Percentiles rank a stretch among this genome's conserved stretches.
Evolutionary conservation across 1,140 invertebrate genomes (phyloP).

Genomic region (Lepidurus couesii): DNA sequence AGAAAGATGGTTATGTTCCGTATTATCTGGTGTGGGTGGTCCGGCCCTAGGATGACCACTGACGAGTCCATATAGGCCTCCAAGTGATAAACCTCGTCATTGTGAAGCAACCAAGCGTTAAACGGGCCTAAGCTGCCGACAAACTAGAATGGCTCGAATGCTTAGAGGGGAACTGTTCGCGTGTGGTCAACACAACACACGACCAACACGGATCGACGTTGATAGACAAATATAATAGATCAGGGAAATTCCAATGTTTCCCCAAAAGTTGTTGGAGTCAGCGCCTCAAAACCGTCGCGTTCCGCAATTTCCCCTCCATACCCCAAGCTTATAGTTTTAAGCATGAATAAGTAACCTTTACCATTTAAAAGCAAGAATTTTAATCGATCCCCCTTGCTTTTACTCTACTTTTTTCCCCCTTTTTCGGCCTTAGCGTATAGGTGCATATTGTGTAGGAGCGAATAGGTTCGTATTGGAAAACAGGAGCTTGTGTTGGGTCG

Average conservation of each 20-base stretch:
- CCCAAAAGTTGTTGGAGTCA: not conserved
- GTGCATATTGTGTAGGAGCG: too few species aligned
- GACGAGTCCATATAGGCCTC: conserved; percentile 6
- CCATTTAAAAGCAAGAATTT: not conserved
- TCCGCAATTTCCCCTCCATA: not conserved
- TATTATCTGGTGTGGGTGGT: conserved; percentile 10
- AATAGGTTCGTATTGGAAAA: not conserved
- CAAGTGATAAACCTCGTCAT: conserved; percentile 16
- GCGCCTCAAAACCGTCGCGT: not conserved
- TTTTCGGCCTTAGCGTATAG: not conserved
- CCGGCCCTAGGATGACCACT: conserved; percentile 2
- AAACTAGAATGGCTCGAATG: not conserved
- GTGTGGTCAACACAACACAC: conserved; percentile 14
- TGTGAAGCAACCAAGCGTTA: conserved; percentile 6
- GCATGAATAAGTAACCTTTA: conserved; percentile 22
- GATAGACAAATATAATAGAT: conserved; percentile 7
- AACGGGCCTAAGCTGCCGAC: conserved; percentile 16
- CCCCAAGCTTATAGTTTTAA: not conserved
- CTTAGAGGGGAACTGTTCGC: not conserved
- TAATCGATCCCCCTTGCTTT: not conserved
- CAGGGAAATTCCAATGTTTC: conserved; percentile 9
- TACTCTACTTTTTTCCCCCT: too few species aligned
- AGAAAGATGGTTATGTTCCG: conserved; percentile 15
- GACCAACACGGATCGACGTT: conserved; percentile 17
- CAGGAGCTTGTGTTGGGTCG: not conserved